phyloP scores from a whole-genome alignment of 2,113 vertebrate species.

The Nicator chloris region DNA sequence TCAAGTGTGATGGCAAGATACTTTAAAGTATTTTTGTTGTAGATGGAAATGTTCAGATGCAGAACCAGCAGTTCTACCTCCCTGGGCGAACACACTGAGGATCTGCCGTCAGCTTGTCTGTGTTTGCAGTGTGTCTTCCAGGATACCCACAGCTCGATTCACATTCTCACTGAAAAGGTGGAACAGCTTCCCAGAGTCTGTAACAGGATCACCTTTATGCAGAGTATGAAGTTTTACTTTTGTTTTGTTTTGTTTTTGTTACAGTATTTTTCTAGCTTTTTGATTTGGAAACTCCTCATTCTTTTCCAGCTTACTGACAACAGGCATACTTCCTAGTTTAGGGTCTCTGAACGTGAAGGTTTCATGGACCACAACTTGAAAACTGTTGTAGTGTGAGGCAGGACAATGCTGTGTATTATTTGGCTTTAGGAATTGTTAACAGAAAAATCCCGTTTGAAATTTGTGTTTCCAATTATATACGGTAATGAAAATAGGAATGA shows the following conservation, averaged over 20 bases:
- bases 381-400: background rate
- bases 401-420: background rate
- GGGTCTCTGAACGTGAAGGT: background rate
- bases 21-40: background rate
- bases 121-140: background rate
- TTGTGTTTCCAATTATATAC: background rate
- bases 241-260: no score
- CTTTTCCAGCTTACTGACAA: background rate
- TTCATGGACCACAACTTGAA: background rate
- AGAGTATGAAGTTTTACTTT: background rate
- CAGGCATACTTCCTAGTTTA: background rate
- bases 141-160: background rate
- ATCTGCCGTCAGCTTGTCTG: background rate
- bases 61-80: background rate
- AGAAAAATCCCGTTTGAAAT: background rate
- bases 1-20: background rate
- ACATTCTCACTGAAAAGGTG: background rate
- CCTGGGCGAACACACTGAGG: background rate
- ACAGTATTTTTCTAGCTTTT: background rate
- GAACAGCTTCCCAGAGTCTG: background rate
- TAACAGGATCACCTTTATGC: background rate
- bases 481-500: background rate
- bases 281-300: background rate
- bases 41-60: background rate
- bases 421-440: background rate